Conservation (phyloP, 1,140 invertebrate species). For the Drosophila lini region DNA sequence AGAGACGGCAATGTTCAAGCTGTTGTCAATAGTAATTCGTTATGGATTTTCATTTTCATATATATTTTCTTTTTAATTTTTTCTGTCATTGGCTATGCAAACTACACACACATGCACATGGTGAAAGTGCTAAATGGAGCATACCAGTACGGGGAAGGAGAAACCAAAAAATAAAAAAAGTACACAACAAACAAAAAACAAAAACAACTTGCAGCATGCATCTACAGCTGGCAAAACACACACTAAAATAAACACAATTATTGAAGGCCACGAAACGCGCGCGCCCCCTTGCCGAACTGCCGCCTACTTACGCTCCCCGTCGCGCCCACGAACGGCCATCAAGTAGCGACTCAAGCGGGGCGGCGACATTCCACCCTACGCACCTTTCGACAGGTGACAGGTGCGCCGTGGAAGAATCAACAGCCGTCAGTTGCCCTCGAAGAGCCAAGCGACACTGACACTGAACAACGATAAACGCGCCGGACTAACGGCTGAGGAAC, state of each 20-base stretch:
- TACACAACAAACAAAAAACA: background rate
- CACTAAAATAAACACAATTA: slow-evolving; percentile 10
- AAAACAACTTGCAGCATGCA: slow-evolving; percentile 41
- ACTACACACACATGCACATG: slow-evolving; percentile 24
- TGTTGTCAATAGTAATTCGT: slow-evolving; percentile 33
- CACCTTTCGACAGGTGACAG: slow-evolving; percentile 30
- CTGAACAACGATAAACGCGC: slow-evolving; percentile 11
- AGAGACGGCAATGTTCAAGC: slow-evolving; percentile 32
- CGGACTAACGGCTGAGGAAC: slow-evolving; percentile 18
- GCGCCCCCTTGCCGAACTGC: slow-evolving; percentile 5
- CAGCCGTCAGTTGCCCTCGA: slow-evolving; percentile 31
- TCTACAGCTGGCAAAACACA: slow-evolving; percentile 25
- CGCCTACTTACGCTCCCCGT: slow-evolving; percentile 56
- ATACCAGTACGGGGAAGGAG: background rate
- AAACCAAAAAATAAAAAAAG: background rate
- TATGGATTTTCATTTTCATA: slow-evolving; percentile 6
- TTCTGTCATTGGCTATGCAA: slow-evolving; percentile 25
- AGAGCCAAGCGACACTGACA: slow-evolving; percentile 42
- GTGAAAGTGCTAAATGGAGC: slow-evolving; percentile 15
- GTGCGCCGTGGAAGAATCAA: slow-evolving; percentile 23
- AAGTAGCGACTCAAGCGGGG: slow-evolving; percentile 65
- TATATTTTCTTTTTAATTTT: background rate
- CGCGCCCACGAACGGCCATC: slow-evolving; percentile 62
- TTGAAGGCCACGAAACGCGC: slow-evolving; percentile 32
- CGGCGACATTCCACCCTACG: slow-evolving; percentile 50